These are phyloP conservation scores for Proterorhinus semilunaris DNA, from an alignment of 2,113 vertebrate species.

Conservation along the genomic window DNA sequence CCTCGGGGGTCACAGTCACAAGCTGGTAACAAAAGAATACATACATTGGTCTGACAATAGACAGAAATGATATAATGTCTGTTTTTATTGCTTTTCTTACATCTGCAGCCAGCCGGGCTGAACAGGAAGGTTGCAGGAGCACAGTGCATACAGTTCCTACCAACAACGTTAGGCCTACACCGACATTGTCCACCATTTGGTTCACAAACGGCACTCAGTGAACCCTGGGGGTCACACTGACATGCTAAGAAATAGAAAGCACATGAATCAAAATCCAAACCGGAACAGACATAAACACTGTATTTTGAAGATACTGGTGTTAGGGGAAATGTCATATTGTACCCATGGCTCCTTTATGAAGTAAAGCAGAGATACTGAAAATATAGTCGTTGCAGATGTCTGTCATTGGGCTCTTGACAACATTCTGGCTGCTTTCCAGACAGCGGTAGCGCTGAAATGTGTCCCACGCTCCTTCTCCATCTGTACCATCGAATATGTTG, in stretches of 20 bases:
- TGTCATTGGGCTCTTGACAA: slow-evolving; percentile 90
- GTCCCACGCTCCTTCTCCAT: slow-evolving; percentile 86
- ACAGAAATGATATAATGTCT: neutral
- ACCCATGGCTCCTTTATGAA: slow-evolving; percentile 90
- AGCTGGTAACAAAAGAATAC: slow-evolving; percentile 59
- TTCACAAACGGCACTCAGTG: slow-evolving; percentile 86
- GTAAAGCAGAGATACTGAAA: slow-evolving; percentile 91
- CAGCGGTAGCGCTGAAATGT: slow-evolving; percentile 96
- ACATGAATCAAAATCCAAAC: neutral
- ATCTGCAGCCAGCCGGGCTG: slow-evolving; percentile 85
- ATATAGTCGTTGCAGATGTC: slow-evolving; percentile 93
- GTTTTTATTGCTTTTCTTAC: slow-evolving; percentile 65
- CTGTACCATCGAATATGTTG: slow-evolving; percentile 86
- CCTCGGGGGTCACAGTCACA: slow-evolving; percentile 86
- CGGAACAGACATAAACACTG: neutral
- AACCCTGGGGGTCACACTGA: slow-evolving; percentile 91
- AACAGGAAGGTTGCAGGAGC: slow-evolving; percentile 87
- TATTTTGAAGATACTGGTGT: no score
- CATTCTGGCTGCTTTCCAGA: slow-evolving; percentile 91
- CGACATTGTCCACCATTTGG: slow-evolving; percentile 87
- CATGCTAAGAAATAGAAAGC: slow-evolving; percentile 76
- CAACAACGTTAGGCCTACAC: slow-evolving; percentile 87
- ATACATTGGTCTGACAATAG: neutral
- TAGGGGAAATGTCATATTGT: slow-evolving; percentile 1
- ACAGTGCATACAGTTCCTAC: slow-evolving; percentile 88